Percentiles rank a stretch among this genome's conserved stretches.
These are phyloP conservation scores for Vidua chalybeata DNA, from an alignment of 2,113 vertebrate genomes.

Conservation along the genomic window DNA sequence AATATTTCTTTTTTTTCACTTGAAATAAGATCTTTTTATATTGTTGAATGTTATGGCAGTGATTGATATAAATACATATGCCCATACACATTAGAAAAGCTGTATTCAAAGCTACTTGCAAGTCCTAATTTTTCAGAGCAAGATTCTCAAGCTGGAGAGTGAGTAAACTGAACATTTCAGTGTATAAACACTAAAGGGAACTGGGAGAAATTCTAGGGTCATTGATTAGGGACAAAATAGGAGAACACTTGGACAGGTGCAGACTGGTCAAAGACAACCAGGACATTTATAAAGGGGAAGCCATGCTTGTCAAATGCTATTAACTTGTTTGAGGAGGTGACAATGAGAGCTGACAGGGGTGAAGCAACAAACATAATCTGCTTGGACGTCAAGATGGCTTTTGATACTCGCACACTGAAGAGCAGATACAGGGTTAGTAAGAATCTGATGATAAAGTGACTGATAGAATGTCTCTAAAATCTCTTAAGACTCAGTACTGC, in stretches of 20 bases:
- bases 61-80: not conserved
- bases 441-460: slow-evolving; percentile 15
- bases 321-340: slow-evolving; percentile 70
- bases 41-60: not conserved
- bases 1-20: not conserved
- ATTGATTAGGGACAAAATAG: slow-evolving; percentile 51
- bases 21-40: not conserved
- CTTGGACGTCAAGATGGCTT: slow-evolving; percentile 67
- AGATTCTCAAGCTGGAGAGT: not conserved
- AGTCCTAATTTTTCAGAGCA: not conserved
- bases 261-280: slow-evolving; percentile 48
- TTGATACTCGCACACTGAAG: slow-evolving; percentile 48
- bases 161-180: not conserved
- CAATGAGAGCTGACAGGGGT: slow-evolving; percentile 67
- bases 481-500: not conserved
- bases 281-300: slow-evolving; percentile 65
- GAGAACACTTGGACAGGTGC: slow-evolving; percentile 55
- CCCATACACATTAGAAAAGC: not conserved
- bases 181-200: slow-evolving; percentile 26
- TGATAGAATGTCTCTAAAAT: slow-evolving; percentile 34
- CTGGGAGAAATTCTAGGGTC: slow-evolving; percentile 38
- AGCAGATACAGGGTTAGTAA: slow-evolving; percentile 40
- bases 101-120: not conserved
- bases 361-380: slow-evolving; percentile 70
- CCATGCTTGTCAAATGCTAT: slow-evolving; percentile 71